Base-by-base conservation (phyloP, 2,113 vertebrate genomes). In the Seriola aureovittata region DNA sequence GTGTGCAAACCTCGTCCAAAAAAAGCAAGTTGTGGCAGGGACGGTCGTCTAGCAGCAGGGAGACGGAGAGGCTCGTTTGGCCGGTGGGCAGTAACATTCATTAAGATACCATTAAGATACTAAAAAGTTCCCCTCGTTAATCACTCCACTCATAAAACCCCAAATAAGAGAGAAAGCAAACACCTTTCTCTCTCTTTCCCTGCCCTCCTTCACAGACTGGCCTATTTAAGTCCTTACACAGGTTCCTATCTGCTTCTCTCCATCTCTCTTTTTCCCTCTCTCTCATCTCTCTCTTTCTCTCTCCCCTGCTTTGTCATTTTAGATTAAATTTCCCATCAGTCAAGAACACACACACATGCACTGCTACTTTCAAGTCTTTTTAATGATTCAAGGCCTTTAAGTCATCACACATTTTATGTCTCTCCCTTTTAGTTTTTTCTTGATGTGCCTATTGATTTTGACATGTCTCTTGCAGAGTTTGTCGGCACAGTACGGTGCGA, bases 41-140 rank as follows among this genome's bases (percentile, higher is more conserved):
- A 80, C 44, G 11, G 68, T 78, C 11, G 14, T 36, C 34, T 70
- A 32, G 46, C 29, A 50, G 59, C 66, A 60, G 48, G 29, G 54
- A 68, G 82, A 81, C 62, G 36, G 79, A 92, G 85, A 62, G 71
- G 71, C 87, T 77, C n/a, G 58, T 89, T 86, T 84, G 84, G 92
- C 90, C n/a, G 16, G 50, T 58, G 86, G 88, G 87, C 84, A 85
- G 82, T 67, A 88, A 83, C 84, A 89, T 93, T 94, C 89, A 93
- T 96, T 94, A 95, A 93, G 91, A 91, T 93, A 85, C 86, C 83
- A 93, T 95, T 92, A 95, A 94, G 91, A 91, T 93, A 89, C 85
- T 78, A 75, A 90, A 90, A 82, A 89, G 74, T 82, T 78, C 71
- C 74, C 71, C 80, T 83, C 78, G 44, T 94, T 92, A 93, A 93